Conservation (phyloP, 92 coral and sea anemone genomes). For the Hydrozoanthus gracilis region DNA sequence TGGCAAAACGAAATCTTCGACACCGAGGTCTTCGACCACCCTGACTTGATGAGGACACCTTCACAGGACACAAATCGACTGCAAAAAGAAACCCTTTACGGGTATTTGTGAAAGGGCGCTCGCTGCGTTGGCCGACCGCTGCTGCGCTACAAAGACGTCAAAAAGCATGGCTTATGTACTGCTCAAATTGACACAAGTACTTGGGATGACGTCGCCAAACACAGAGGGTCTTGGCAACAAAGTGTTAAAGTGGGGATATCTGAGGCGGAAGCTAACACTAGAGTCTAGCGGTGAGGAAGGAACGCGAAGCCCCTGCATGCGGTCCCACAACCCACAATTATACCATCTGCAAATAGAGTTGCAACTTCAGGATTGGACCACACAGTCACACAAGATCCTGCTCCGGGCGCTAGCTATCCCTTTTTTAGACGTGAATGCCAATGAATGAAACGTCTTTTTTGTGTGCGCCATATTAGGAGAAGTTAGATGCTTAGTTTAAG, state of each 20-base stretch:
- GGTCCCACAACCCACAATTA: background rate
- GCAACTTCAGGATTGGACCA: background rate
- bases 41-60: no score
- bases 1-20: no score
- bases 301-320: background rate
- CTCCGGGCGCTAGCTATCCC: background rate
- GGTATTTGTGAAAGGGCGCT: background rate
- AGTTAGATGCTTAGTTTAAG: no score
- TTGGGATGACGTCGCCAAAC: no score
- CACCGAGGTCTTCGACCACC: no score
- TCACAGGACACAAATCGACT: no score
- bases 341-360: background rate
- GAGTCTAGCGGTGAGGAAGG: background rate
- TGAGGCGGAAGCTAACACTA: background rate
- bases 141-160: background rate
- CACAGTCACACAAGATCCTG: background rate
- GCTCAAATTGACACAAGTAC: background rate
- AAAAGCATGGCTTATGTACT: no score
- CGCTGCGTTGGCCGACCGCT: background rate
- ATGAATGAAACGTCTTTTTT: no score
- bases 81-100: background rate
- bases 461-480: no score
- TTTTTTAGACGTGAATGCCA: no score
- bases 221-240: background rate
- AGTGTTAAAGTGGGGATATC: background rate